Conservation (phyloP, 2,797 vertebrate species). For the Alosa sapidissima region DNA sequence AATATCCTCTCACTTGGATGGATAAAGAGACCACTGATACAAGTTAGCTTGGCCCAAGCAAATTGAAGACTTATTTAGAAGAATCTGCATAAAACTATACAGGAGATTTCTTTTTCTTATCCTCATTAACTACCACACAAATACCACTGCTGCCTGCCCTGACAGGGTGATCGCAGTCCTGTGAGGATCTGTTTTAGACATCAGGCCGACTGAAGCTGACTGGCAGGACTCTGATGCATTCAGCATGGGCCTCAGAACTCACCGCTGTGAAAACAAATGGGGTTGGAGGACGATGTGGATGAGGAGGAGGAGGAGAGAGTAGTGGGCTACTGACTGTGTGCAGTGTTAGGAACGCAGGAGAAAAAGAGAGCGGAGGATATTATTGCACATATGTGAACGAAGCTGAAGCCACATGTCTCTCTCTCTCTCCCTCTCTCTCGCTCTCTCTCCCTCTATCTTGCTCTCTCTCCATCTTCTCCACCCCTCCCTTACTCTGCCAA, state of each 20-base stretch:
- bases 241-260: background rate
- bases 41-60: background rate
- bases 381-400: background rate
- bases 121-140: background rate
- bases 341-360: background rate
- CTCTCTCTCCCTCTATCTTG: background rate
- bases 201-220: slow-evolving; percentile 37
- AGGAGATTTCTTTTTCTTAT: slow-evolving; percentile 28
- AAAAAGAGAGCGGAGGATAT: background rate
- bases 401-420: slow-evolving; percentile 11
- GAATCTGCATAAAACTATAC: too few relatives aligned
- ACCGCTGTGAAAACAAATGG: background rate
- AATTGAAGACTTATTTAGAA: background rate
- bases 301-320: background rate
- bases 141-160: background rate
- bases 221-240: slow-evolving; percentile 37
- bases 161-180: slow-evolving; percentile 25
- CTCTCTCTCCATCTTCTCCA: background rate
- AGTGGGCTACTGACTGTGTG: background rate
- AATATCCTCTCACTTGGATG: background rate
- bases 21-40: background rate
- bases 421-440: background rate
- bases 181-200: slow-evolving; percentile 31
- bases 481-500: too few relatives aligned
- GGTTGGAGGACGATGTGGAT: background rate